Base-by-base conservation (phyloP, 2,888 invertebrate genomes). In the Elegia similella region DNA sequence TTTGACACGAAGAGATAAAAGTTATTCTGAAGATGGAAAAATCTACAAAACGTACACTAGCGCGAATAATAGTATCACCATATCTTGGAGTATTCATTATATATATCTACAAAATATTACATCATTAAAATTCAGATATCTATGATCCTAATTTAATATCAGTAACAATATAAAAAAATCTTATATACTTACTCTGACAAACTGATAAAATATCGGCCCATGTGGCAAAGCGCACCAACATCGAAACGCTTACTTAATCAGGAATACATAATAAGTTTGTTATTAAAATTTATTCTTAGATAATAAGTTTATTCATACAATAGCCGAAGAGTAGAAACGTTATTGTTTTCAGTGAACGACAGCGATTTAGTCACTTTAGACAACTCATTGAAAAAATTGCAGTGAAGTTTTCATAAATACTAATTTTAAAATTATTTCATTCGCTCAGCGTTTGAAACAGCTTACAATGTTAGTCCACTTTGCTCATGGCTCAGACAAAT, bases 1-100 rank as follows among this genome's bases (percentile, higher is more conserved):
- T 54, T 54, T 54, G 54, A 54, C 47, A 55, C 47, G 47, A 29
- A n/a, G 55, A 55, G 34, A 44, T 23, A 43, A 13, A 34, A 30
- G 43, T 52, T 30, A 43, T 43, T 44, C 38, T 12, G 16, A 29
- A 43, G 7, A 12, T 10, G 17, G 52, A 23, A 43, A 48, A 44
- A 8, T 43, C 29, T 54, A 59, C 57, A 56, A 59, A 56, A 59
- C 52, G 56, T 52, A 61, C 58, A 65, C 46, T 57, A 61, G 50
- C 56, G 56, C 44, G 42, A 44, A 57, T 61, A 32, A 38, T 56
- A 60, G 15, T 59, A 61, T 61, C 59, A 67, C 64, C 46, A 57
- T 57, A 62, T 38, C 23, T 57, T 60, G 59, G 64, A 70, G 66
- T 66, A 66, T 67, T 63, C n/a, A 44, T 57, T 62, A 58, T 34